Evolutionary conservation across 2,113 vertebrate species (phyloP).

Genomic region (Triplophysa tibetana): DNA sequence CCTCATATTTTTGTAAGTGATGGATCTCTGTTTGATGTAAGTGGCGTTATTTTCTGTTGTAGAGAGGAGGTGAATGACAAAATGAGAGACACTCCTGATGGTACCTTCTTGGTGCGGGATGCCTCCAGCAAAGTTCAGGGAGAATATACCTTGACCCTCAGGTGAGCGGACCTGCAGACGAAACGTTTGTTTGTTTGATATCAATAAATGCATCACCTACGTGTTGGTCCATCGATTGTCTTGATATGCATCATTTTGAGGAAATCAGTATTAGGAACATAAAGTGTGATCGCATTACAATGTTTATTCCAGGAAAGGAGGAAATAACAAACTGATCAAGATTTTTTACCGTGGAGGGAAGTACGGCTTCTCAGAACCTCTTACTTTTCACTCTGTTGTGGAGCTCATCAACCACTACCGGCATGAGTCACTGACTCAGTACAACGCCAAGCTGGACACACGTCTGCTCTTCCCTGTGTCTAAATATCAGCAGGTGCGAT

Average conservation of each 20-base stretch:
- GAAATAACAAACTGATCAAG: slow-evolving; percentile 99
- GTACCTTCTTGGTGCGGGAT: slow-evolving; percentile 96
- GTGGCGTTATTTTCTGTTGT: slow-evolving; percentile 30
- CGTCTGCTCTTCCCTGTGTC: slow-evolving; percentile 94
- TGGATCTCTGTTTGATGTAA: not conserved
- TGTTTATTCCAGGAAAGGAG: slow-evolving; percentile 87
- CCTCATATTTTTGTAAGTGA: not conserved
- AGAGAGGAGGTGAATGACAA: slow-evolving; percentile 99
- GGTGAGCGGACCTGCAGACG: slow-evolving; percentile 68
- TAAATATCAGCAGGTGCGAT: slow-evolving; percentile 93
- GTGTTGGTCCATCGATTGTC: not conserved
- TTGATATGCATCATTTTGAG: not conserved
- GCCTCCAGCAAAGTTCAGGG: slow-evolving; percentile 99
- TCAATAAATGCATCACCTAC: not conserved
- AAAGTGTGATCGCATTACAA: not conserved
- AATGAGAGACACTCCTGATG: slow-evolving; percentile 94
- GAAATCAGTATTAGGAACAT: not conserved
- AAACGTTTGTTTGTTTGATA: not conserved
- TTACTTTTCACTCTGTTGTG: slow-evolving; percentile 95
- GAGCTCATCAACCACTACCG: slow-evolving; percentile 98
- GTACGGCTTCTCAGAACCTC: slow-evolving; percentile 96
- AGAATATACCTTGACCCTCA: slow-evolving; percentile 95
- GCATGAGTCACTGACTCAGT: slow-evolving; percentile 95
- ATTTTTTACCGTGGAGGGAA: slow-evolving; percentile 98
- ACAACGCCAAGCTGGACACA: slow-evolving; percentile 97